A percentile compares a stretch with the other conserved stretches of the same genome.
Conservation (phyloP, 2,797 vertebrate species). For the Acipenser oxyrinchus region DNA sequence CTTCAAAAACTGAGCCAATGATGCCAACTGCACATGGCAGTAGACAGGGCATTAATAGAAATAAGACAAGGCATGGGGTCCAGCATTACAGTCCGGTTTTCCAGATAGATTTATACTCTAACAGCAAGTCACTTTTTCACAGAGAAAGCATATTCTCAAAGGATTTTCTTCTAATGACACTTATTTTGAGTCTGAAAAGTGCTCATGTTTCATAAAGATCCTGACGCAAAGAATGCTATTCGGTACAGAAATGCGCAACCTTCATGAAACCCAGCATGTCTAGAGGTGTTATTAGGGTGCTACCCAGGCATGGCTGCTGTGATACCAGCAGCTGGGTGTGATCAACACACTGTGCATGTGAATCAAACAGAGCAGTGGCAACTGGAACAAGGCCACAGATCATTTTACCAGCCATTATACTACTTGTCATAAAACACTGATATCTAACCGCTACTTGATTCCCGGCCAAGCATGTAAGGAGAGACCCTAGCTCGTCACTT, state of each 20-base stretch:
- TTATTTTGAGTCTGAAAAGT: neutral
- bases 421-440: neutral
- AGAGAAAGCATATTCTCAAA: too few species aligned
- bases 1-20: too few species aligned
- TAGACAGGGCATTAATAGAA: too few species aligned
- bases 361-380: neutral
- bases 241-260: neutral
- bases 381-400: neutral
- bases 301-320: neutral
- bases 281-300: neutral
- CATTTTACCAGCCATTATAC: neutral
- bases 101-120: too few species aligned
- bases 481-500: neutral
- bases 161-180: too few species aligned
- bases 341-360: neutral
- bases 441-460: neutral
- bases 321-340: neutral
- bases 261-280: neutral
- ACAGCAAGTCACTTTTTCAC: too few species aligned
- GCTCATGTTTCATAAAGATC: neutral
- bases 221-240: neutral
- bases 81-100: too few species aligned
- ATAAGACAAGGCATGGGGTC: too few species aligned
- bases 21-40: too few species aligned
- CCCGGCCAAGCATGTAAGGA: neutral